phyloP scores from a whole-genome alignment of 2,113 vertebrate genomes.

The Lichenostomus cassidix region DNA sequence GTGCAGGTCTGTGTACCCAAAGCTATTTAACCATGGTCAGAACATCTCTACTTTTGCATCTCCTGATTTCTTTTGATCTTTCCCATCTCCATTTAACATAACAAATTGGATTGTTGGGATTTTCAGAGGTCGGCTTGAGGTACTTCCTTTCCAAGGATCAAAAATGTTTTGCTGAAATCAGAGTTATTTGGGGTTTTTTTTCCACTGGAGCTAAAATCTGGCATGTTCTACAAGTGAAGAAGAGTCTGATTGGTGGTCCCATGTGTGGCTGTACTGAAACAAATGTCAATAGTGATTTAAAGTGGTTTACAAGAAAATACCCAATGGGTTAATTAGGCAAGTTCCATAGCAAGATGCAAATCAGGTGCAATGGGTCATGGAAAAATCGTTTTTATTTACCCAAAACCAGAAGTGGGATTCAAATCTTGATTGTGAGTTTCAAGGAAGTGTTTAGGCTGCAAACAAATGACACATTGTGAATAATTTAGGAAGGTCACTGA shows the following conservation, averaged over 20 bases:
- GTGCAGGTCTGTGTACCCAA: background rate
- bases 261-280: background rate
- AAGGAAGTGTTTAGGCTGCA: background rate
- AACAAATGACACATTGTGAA: slow-evolving; percentile 4
- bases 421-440: background rate
- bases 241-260: background rate
- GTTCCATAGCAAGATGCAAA: slow-evolving; percentile 14
- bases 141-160: background rate
- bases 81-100: background rate
- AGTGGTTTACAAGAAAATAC: slow-evolving; percentile 22
- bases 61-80: background rate
- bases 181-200: background rate
- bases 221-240: background rate
- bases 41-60: background rate
- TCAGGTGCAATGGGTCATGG: background rate
- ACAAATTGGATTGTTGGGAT: background rate
- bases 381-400: slow-evolving; percentile 13
- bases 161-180: background rate
- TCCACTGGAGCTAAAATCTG: background rate
- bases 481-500: slow-evolving; percentile 52
- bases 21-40: background rate
- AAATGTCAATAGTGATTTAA: slow-evolving; percentile 14
- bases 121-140: background rate
- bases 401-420: slow-evolving; percentile 12
- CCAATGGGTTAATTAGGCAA: slow-evolving; percentile 35